Evolutionary conservation across 1,140 invertebrate genomes (phyloP).

Genomic region (Mercenaria mercenaria): DNA sequence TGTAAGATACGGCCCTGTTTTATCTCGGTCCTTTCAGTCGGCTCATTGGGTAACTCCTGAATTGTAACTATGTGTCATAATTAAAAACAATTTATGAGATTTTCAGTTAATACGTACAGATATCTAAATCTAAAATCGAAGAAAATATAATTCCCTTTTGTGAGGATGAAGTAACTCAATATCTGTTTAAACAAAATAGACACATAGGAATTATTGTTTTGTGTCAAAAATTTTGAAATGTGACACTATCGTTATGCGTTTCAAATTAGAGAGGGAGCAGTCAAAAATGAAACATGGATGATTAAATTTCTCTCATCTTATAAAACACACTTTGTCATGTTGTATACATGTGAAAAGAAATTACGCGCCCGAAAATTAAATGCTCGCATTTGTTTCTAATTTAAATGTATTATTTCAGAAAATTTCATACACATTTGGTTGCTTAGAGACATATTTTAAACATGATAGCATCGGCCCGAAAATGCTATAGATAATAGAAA

Average conservation of each 20-base stretch:
- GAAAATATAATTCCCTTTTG: constrained; percentile 63
- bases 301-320: constrained; percentile 48
- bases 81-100: constrained; percentile 69
- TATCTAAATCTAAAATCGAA: constrained; percentile 59
- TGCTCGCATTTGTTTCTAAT: background rate
- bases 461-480: no score
- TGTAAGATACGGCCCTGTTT: background rate
- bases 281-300: constrained; percentile 40
- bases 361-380: constrained; percentile 21
- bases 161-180: constrained; percentile 52
- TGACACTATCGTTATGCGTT: constrained; percentile 7
- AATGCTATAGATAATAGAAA: no score
- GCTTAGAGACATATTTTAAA: background rate
- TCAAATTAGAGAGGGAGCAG: constrained; percentile 61
- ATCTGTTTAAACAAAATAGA: constrained; percentile 50
- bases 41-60: constrained; percentile 59
- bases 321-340: constrained; percentile 45
- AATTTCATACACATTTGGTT: background rate
- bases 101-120: constrained; percentile 52
- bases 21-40: constrained; percentile 25
- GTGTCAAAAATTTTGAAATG: constrained; percentile 61
- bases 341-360: constrained; percentile 35
- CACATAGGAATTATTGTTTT: constrained; percentile 69
- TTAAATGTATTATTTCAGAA: background rate
- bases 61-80: constrained; percentile 64